Evolutionary conservation across 2,113 vertebrate genomes (phyloP).

Genomic region (Oryzias celebensis): DNA sequence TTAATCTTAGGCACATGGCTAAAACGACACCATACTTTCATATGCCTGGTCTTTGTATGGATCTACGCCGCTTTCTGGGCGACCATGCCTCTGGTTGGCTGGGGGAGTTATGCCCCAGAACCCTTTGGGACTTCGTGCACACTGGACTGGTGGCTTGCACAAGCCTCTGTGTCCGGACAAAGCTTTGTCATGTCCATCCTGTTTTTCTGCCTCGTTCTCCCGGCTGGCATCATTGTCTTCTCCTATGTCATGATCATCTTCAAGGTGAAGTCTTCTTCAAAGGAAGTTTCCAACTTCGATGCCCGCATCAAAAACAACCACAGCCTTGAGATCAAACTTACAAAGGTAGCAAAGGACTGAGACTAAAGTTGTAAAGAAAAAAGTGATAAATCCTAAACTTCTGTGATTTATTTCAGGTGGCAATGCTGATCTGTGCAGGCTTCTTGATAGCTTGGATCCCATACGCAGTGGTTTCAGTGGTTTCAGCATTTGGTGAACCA

Average conservation of each 20-base stretch:
- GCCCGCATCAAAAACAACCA: conserved; percentile 85
- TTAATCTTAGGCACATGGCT: conserved; percentile 85
- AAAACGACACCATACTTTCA: conserved; percentile 87
- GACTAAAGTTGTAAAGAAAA: background rate
- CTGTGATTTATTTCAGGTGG: conserved; percentile 78
- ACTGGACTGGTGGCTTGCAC: conserved; percentile 94
- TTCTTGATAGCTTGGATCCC: conserved; percentile 96
- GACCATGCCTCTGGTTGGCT: conserved; percentile 89
- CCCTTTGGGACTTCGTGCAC: conserved; percentile 96
- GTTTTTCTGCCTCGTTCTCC: conserved; percentile 93
- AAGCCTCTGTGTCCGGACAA: conserved; percentile 86
- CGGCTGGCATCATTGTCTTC: conserved; percentile 87
- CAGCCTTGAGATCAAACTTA: conserved; percentile 90
- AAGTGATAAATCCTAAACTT: background rate
- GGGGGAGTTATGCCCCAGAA: conserved; percentile 90
- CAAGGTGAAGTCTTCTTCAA: conserved; percentile 90
- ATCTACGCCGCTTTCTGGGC: conserved; percentile 90
- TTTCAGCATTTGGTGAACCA: conserved; percentile 88
- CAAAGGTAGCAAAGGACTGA: conserved; percentile 79
- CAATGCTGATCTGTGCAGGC: conserved; percentile 95
- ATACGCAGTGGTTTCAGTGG: conserved; percentile 89
- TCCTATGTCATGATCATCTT: conserved; percentile 91
- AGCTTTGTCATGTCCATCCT: conserved; percentile 89
- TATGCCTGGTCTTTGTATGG: conserved; percentile 86
- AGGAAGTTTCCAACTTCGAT: conserved; percentile 88